Conservation (phyloP, 2,888 invertebrate species). For the Andrena trimmerana region DNA sequence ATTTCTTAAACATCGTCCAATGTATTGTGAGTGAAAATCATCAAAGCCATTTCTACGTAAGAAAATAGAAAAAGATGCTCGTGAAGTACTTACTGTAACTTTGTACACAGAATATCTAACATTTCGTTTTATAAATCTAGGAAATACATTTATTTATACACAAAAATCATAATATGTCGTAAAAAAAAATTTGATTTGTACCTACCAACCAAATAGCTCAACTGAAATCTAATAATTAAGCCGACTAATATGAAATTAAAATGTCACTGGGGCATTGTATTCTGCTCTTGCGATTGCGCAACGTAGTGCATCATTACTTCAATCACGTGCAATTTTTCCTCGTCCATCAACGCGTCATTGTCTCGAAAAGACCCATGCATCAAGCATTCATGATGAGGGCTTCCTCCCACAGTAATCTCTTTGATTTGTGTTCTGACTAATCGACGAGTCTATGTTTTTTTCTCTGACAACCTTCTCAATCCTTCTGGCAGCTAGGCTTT, state of each 20-base stretch:
- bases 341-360: constrained; percentile 4
- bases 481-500: not conserved
- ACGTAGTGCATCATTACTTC: not conserved
- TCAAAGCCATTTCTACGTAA: not conserved
- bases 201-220: too few relatives aligned
- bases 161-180: too few relatives aligned
- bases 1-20: not conserved
- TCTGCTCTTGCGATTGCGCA: not conserved
- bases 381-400: not conserved
- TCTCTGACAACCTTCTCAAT: not conserved
- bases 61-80: too few relatives aligned
- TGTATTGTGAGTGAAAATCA: not conserved
- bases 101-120: too few relatives aligned
- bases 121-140: too few relatives aligned
- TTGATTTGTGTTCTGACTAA: not conserved
- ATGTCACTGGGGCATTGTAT: too few relatives aligned
- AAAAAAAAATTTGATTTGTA: too few relatives aligned
- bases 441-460: not conserved
- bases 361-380: not conserved
- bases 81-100: too few relatives aligned
- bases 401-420: constrained; percentile 19
- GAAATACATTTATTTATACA: too few relatives aligned
- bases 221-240: too few relatives aligned
- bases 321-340: not conserved
- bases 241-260: too few relatives aligned